Evolutionary conservation across 1,140 invertebrate genomes (phyloP), one percentile per base, ranked within the genome.

Genomic region (Thaumetopoea pityocampa): DNA sequence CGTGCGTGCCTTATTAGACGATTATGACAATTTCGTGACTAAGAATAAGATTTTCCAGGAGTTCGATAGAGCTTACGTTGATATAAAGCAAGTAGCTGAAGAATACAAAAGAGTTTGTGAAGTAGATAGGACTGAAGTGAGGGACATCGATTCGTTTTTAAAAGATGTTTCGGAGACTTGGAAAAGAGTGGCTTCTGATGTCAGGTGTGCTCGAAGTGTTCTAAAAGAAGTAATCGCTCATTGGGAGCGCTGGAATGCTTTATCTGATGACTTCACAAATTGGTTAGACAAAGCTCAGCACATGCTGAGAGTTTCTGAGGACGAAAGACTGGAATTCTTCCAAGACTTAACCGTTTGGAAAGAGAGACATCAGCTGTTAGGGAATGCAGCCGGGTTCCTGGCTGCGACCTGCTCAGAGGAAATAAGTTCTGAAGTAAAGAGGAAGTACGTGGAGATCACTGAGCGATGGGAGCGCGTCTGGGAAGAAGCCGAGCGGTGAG

Each of bases 1-100:
- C 67, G 95, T 96, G 1, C 89, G 93, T 61, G 90, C 91, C 49
- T 89, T 97, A 73, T 79, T 97, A 51, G 91, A 94, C 50, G 94
- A 98, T 63, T 98, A 97, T 67, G 89, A 93, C 51, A 95, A 94
- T 86, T 97, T 96, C 85, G 95, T 98, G 6, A 94, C 94, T 2
- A 90, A 90, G 55, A 96, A 96, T 80, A 92, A 94, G 74, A 94
- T 98, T 58, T 96, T 97, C 85, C 93, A 97, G 77, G 95, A 96
- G 83, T 97, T 97, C 83, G 94, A 97, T 64, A 95, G 94, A 86
- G 94, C 95, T 9, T 96, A 92, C 65, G 85, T 93, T 45, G 94
- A 97, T 65, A 96, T 97, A 89, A 94, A 96, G 79, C 92, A 95
- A 66, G 93, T 96, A 24, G 92, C 94, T 17, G 94, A 97, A 24